Evolutionary conservation across 2,113 vertebrate species (phyloP).

Genomic region (Pionites leucogaster): DNA sequence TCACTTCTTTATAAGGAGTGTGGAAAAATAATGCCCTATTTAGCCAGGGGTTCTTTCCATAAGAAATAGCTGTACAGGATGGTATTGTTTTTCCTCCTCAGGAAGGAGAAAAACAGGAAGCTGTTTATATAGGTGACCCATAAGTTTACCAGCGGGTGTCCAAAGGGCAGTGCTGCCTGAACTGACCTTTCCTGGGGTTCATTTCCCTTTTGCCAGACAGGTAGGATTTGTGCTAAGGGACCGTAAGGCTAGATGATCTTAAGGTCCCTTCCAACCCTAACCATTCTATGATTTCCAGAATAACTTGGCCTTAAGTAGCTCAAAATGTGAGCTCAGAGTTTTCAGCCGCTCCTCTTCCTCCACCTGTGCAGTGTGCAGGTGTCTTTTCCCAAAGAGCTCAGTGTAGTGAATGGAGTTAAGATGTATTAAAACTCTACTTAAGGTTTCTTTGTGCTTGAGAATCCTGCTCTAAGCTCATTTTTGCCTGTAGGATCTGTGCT

Average conservation of each 20-base stretch:
- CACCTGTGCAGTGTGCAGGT: accelerated
- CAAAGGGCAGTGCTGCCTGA: neutral
- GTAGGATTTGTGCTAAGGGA: neutral
- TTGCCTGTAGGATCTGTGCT: neutral
- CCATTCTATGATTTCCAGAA: neutral
- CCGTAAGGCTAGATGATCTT: neutral
- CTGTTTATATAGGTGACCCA: neutral
- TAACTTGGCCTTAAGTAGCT: neutral
- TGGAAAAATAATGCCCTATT: neutral
- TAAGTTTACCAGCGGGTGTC: neutral
- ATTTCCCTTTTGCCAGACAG: neutral
- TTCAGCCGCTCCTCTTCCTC: neutral
- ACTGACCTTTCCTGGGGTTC: neutral
- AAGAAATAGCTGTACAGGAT: neutral
- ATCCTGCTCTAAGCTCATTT: neutral
- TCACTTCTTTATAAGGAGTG: neutral
- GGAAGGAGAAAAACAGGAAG: neutral
- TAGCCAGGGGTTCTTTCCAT: neutral
- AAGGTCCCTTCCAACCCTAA: neutral
- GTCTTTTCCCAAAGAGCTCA: neutral
- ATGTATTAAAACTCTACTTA: neutral
- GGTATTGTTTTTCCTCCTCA: neutral
- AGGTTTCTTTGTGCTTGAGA: neutral
- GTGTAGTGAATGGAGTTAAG: neutral
- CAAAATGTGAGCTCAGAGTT: neutral